A percentile compares a stretch with the other conserved stretches of the same genome.
Conservation (phyloP, 2,113 vertebrate species). For the Cottus gobio region DNA sequence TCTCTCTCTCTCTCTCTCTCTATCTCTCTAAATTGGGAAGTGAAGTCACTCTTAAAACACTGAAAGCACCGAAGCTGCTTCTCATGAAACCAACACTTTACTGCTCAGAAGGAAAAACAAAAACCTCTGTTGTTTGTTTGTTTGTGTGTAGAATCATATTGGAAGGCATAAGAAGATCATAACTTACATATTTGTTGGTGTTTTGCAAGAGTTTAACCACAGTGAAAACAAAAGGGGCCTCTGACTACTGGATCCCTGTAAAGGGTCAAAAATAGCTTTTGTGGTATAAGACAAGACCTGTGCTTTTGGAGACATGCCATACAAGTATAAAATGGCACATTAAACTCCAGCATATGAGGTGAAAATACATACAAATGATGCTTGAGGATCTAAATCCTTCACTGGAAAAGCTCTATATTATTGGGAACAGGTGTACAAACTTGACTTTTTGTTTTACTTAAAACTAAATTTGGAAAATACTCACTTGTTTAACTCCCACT, state of each 20-base stretch:
- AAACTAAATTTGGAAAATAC: background rate
- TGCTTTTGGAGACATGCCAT: background rate
- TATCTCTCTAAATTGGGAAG: slow-evolving; percentile 87
- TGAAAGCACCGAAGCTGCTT: slow-evolving; percentile 63
- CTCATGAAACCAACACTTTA: slow-evolving; percentile 72
- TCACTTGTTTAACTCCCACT: background rate
- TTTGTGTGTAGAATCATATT: background rate
- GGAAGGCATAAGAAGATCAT: background rate
- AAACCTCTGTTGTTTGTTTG: background rate
- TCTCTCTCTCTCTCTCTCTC: slow-evolving; percentile 60
- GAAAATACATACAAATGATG: background rate
- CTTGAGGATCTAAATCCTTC: background rate
- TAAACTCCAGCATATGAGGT: background rate
- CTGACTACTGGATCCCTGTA: background rate
- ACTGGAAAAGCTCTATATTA: background rate
- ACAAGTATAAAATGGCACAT: background rate
- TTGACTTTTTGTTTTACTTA: background rate
- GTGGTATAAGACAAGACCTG: background rate
- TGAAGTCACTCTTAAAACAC: slow-evolving; percentile 83
- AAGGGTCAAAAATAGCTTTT: background rate
- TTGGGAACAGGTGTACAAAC: background rate
- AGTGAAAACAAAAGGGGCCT: slow-evolving; percentile 6
- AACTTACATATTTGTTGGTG: background rate
- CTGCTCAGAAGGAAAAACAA: slow-evolving; percentile 27
- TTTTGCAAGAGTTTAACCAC: slow-evolving; percentile 3